Percentiles rank a stretch among this genome's conserved stretches.
Conservation (phyloP, 2,888 invertebrate species). For the Drosophila stalkeri region DNA sequence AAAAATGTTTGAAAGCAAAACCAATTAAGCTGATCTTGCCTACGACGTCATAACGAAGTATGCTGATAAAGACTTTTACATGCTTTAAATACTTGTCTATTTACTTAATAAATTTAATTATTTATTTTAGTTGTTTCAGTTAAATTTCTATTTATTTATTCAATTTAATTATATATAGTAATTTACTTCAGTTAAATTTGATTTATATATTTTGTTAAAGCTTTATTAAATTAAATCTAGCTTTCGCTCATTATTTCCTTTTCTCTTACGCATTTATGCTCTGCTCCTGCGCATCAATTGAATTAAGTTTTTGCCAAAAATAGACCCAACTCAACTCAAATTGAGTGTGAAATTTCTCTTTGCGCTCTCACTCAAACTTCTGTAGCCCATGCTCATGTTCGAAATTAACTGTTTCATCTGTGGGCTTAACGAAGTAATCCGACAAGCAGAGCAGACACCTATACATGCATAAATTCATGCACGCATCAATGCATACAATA, state of each 20-base stretch:
- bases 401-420: conserved; percentile 1
- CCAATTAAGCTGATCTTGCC: background rate
- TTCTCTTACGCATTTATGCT: conserved; percentile 37
- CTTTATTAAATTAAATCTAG: conserved; percentile 46
- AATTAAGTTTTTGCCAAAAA: conserved; percentile 53
- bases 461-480: background rate
- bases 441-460: background rate
- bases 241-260: conserved; percentile 8
- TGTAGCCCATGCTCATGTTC: background rate
- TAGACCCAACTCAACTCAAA: conserved; percentile 46
- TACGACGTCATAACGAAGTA: background rate
- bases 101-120: background rate
- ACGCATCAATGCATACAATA: background rate
- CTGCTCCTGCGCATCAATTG: conserved; percentile 73
- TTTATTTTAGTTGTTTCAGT: background rate
- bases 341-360: conserved; percentile 27
- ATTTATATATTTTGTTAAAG: conserved; percentile 19
- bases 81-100: background rate
- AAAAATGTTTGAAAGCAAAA: conserved; percentile 12
- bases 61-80: conserved; percentile 13
- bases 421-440: background rate
- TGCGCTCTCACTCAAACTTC: conserved; percentile 17
- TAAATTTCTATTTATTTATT: background rate
- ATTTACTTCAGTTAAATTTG: too few relatives aligned
- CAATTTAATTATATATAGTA: background rate